These are phyloP conservation scores for Streptopelia turtur DNA, from an alignment of 2,797 vertebrate species.

Conservation along the genomic window DNA sequence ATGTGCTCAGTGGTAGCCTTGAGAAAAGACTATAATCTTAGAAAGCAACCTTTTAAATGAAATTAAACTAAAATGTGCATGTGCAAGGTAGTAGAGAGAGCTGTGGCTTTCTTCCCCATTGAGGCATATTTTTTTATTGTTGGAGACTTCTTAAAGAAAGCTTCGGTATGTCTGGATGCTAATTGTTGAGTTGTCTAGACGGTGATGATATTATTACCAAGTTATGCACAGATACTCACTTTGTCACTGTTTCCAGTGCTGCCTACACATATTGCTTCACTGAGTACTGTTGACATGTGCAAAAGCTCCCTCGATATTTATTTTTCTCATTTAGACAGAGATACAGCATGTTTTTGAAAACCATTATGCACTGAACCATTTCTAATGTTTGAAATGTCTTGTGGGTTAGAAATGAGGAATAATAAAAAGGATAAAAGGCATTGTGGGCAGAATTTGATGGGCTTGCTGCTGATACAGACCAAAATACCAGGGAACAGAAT, in stretches of 20 bases:
- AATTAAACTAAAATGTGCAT: constrained; percentile 2
- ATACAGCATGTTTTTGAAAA: constrained; percentile 65
- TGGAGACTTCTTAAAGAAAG: constrained; percentile 75
- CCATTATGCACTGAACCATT: constrained; percentile 48
- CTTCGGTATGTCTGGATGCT: constrained; percentile 81
- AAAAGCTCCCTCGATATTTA: constrained; percentile 75
- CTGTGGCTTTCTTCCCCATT: constrained; percentile 63
- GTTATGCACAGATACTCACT: constrained; percentile 80
- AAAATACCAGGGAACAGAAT: not conserved
- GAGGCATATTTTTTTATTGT: constrained; percentile 60
- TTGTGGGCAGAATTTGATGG: not conserved
- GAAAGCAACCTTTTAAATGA: constrained; percentile 34
- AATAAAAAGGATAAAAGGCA: constrained; percentile 29
- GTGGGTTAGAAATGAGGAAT: constrained; percentile 31
- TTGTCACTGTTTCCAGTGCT: constrained; percentile 80
- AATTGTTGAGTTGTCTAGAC: constrained; percentile 86
- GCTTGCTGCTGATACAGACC: not conserved
- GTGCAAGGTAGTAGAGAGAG: constrained; percentile 34
- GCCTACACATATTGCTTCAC: constrained; percentile 80
- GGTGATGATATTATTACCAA: constrained; percentile 82
- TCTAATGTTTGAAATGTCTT: constrained; percentile 35
- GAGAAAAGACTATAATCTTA: not conserved
- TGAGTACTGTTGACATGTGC: constrained; percentile 75
- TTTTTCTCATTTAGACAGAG: constrained; percentile 72
- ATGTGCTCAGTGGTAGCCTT: not conserved